Percentiles rank a stretch among this genome's conserved stretches.
phyloP scores from a whole-genome alignment of 2,888 invertebrate species.

The Ophion slaviceki region DNA sequence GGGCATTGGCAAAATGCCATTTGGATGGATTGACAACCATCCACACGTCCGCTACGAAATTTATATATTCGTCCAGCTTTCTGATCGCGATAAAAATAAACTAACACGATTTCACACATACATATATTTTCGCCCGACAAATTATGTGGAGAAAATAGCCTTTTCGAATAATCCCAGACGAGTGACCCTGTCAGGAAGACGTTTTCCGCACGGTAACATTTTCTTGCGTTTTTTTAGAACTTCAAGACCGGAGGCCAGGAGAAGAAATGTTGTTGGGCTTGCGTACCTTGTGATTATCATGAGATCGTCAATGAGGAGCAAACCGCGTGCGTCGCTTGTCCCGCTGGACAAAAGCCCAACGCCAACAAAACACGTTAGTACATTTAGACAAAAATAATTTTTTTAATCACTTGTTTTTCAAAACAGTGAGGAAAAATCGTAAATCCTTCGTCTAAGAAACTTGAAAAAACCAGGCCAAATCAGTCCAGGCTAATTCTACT shows the following conservation, averaged over 20 bases:
- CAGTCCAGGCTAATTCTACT: no score
- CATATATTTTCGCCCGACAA: not conserved
- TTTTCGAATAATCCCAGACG: not conserved
- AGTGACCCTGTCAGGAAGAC: not conserved
- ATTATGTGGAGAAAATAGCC: not conserved
- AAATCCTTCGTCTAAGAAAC: no score
- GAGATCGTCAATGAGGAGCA: slow-evolving; percentile 86
- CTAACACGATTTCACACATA: not conserved
- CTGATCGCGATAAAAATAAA: not conserved
- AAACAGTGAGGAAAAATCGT: no score
- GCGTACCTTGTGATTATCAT: slow-evolving; percentile 88
- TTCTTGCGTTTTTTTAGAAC: slow-evolving; percentile 80
- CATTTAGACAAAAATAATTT: not conserved
- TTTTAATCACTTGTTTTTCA: no score
- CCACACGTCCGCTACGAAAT: not conserved
- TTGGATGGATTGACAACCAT: not conserved
- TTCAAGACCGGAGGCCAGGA: slow-evolving; percentile 86
- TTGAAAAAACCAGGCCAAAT: no score
- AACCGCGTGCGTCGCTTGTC: slow-evolving; percentile 86
- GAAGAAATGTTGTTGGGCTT: slow-evolving; percentile 91
- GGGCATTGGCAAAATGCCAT: slow-evolving; percentile 2
- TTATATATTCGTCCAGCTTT: slow-evolving; percentile 33
- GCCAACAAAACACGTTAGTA: slow-evolving; percentile 86
- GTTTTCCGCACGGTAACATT: not conserved
- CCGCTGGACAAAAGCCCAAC: slow-evolving; percentile 88